Evolutionary conservation across 2,888 invertebrate species (phyloP).

Genomic region (Lepidocyrtoides sp.): DNA sequence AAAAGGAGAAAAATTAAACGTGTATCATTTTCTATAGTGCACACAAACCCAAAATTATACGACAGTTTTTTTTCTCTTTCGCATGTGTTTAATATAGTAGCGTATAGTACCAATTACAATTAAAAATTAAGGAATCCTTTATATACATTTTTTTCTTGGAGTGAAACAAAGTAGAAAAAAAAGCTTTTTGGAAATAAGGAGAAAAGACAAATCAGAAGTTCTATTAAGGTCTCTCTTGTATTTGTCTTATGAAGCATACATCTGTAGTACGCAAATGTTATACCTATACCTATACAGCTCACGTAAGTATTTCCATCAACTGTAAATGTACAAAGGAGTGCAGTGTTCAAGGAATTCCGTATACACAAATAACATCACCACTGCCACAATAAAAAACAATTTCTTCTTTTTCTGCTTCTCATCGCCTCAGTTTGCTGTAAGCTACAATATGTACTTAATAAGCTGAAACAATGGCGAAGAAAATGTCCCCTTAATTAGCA

Average conservation of each 20-base stretch:
- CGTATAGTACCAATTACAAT: slow-evolving; percentile 63
- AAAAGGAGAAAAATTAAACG: slow-evolving; percentile 25
- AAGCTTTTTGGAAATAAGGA: not conserved
- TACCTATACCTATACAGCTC: not conserved
- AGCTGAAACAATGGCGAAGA: slow-evolving; percentile 59
- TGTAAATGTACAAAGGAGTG: too few relatives aligned
- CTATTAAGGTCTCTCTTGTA: slow-evolving; percentile 67
- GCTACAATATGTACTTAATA: slow-evolving; percentile 19
- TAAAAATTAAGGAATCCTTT: slow-evolving; percentile 61
- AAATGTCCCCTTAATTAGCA: slow-evolving; percentile 62
- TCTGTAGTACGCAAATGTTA: slow-evolving; percentile 15
- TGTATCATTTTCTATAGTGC: not conserved
- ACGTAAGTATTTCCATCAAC: too few relatives aligned
- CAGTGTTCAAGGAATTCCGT: too few relatives aligned
- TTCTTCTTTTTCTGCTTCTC: not conserved
- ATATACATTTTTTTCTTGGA: not conserved
- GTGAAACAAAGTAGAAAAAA: slow-evolving; percentile 15
- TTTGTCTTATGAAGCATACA: slow-evolving; percentile 57
- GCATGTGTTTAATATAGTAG: too few relatives aligned
- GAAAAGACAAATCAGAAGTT: slow-evolving; percentile 50
- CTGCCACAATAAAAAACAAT: too few relatives aligned
- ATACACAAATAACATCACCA: too few relatives aligned
- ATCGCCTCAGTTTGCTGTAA: not conserved
- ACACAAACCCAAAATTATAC: not conserved
- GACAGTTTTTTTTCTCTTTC: not conserved